Base-by-base conservation (phyloP, 2,797 vertebrate genomes). In the Bryconaethiops microstoma region DNA sequence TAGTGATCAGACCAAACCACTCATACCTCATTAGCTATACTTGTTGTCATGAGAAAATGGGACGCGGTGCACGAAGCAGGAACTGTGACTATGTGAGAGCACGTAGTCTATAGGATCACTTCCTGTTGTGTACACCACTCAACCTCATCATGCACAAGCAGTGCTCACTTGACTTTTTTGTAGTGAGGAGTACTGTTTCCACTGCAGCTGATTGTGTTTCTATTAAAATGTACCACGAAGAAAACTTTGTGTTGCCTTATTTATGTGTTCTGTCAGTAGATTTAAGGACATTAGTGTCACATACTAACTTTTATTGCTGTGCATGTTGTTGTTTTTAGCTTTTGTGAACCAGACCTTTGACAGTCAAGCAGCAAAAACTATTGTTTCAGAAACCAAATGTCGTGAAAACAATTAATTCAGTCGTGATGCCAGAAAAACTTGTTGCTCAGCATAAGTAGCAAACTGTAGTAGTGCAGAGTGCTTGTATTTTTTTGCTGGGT, bases 21-120 rank as follows among this genome's bases (percentile, higher is more conserved):
- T 80, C 59, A 45, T 80, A 87, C 83, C 79, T 85, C 86, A 78
- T 16, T n/a, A 59, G n/a, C 39, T 59, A 57, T 25, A 60, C 81
- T 74, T 77, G 59, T 60, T 68, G 64, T 80, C 70, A 40, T 74
- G 71, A 29, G 63, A 81, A 50, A n/a, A 39, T 57, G 55, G 71
- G 48, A 19, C 63, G 19, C 42, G n/a, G 19, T 59, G 19, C 23
- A 39, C 9, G 17, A 55, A 50, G 13, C 80, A 82, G 40, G 70
- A 62, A 74, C 70, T 12, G 1, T 65, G 21, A 59, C 50, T 35
- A 9, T 77, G 69, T 68, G 57, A 65, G 9, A 72, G 39, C 57
- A 21, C 29, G 54, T 52, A 57, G 48, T 70, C 42, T 23, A 19
- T 57, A 70, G 45, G 23, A 70, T 75, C 10, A 70, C 65, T 69